Percentiles rank a stretch among this genome's conserved stretches.
Conservation (phyloP, 2,888 invertebrate species). For the Calameuta idolon region DNA sequence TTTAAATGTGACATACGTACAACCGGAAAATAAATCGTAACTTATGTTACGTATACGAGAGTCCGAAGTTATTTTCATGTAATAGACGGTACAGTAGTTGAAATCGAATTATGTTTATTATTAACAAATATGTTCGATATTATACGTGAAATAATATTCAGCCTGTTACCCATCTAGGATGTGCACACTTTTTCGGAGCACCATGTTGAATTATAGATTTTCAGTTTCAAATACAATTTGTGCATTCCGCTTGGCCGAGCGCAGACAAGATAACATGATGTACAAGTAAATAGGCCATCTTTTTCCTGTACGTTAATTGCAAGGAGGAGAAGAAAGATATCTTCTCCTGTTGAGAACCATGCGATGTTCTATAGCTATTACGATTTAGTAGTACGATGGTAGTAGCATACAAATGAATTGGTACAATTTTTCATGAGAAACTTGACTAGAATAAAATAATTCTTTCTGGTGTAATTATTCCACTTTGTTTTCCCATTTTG, state of each 20-base stretch:
- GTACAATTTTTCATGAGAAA: not conserved
- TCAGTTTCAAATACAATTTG: not conserved
- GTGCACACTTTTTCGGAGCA: not conserved
- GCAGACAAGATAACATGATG: not conserved
- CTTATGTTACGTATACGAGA: not conserved
- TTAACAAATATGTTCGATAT: not conserved
- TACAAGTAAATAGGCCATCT: not conserved
- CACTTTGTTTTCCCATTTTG: not conserved
- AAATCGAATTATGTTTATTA: not conserved
- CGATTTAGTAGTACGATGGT: not conserved
- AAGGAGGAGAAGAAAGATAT: not conserved
- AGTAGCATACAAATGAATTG: not conserved
- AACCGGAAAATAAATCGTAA: not conserved
- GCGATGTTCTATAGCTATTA: not conserved
- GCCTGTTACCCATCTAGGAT: not conserved
- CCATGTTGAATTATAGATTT: not conserved
- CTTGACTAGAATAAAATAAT: conserved; percentile 11
- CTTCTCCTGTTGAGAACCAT: not conserved
- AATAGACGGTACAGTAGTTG: not conserved
- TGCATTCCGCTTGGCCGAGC: not conserved
- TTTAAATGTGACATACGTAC: not conserved
- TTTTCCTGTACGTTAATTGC: not conserved
- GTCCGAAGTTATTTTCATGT: not conserved
- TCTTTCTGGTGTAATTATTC: conserved; percentile 6
- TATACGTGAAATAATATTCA: not conserved